Evolutionary conservation across 2,888 invertebrate species (phyloP), one percentile per base, ranked within the genome.

Genomic region (Melanchra persicariae): DNA sequence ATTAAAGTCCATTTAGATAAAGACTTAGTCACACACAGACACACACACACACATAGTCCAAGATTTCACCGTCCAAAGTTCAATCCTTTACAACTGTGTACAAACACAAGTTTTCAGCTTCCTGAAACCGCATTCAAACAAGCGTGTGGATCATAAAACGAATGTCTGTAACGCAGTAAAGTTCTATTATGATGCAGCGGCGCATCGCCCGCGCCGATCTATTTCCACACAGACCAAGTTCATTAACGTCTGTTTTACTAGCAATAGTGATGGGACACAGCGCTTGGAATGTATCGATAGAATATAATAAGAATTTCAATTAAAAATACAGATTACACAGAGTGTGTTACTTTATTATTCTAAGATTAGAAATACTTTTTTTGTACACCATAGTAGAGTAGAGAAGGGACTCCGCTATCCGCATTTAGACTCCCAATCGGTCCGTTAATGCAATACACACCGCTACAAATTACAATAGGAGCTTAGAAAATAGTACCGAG

Each of bases 171-270:
- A 65, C 66, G 54, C 40, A 63, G 58, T 66, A 70, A 61, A 64
- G 24, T 57, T 64, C 47, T 81, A 64, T 24, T 61, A 74, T 67
- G 58, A 71, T 63, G 49, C 55, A 55, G 72, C 72, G 72, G 65
- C 74, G 79, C 72, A 77, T 85, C 75, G 74, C 43, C 37, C 22
- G 85, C 77, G 75, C 37, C 74, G 87, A 75, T 85, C 89, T 91
- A 91, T 90, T 90, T 90, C 82, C 79, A 87, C 82, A 85, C 75
- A 60, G 45, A 74, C 86, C 90, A 91, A 91, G 91, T 91, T 91
- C 91, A 91, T 90, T 91, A 91, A 89, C 90, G 85, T 83, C 86
- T 75, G 84, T 77, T 87, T 86, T 83, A 86, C 86, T 87, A 78
- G 57, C 61, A 19, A 2, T 86, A 88, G 86, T 49, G 89, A 74